Base-by-base conservation (phyloP, 2,888 invertebrate species). In the Sphaerophoria taeniata region DNA sequence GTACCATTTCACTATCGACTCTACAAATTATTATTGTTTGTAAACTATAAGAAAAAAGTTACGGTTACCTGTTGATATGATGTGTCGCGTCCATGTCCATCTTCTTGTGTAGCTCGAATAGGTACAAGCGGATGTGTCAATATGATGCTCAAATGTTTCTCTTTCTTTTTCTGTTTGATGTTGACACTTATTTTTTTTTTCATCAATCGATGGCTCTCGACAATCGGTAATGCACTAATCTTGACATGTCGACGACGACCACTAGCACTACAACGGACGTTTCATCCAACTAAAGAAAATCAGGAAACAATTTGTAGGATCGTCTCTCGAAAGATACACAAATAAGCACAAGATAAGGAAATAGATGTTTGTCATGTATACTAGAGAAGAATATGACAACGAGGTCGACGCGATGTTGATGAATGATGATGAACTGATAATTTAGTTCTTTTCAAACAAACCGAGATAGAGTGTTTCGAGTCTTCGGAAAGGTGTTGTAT, bases 271-370 rank as follows among this genome's bases (percentile, higher is more conserved):
- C 31, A 1, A 24, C 14, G 36, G 14, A 24, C 55, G 12, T 24
- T 16, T 7, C 36, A 51, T 74, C 43, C 65, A 34, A 60, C 24
- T 43, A 45, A 45, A 61, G n/a, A 24, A 69, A 43, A 49, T 74
- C 75, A 83, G 83, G 83, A 83, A 83, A 78, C 83, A 83, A 83
- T 83, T 74, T 79, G 71, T 84, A 67, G 75, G 84, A 75, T 79
- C 72, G 67, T 49, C 75, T 84, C 72, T 75, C 79, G 63, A 84
- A 75, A 56, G 79, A 71, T 74, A 83, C 65, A 75, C 77, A 70
- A 70, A 74, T 36, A 72, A 49, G n/a, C 39, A 49, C 24, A 49
- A 84, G 79, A 84, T 79, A 84, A 84, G 53, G 53, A 67, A 67
- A 31, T 67, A 69, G 79, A 84, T 84, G 79, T 84, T 84, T 84